phyloP scores from a whole-genome alignment of 2,888 invertebrate species.

The Lordiphosa fenestrarum region DNA sequence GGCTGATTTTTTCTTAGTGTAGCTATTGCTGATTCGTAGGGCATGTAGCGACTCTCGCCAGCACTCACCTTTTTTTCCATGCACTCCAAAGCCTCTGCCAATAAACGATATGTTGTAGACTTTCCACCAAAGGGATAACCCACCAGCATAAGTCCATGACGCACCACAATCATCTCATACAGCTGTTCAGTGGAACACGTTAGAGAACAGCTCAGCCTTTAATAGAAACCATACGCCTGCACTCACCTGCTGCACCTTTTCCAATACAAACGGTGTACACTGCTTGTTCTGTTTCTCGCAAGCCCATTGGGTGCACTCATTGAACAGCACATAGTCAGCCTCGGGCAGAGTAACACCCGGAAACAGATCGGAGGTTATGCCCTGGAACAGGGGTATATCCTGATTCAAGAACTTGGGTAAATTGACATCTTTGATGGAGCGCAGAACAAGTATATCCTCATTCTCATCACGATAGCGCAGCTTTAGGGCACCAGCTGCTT shows the following conservation, averaged over 20 bases:
- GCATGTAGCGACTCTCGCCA: slow-evolving; percentile 53
- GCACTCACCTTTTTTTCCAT: slow-evolving; percentile 84
- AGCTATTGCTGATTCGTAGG: too few species aligned
- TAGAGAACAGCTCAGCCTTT: too few species aligned
- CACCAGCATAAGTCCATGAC: slow-evolving; percentile 97
- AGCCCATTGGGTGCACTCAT: slow-evolving; percentile 83
- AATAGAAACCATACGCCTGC: neutral
- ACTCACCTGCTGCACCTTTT: slow-evolving; percentile 86
- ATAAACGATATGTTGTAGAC: slow-evolving; percentile 89
- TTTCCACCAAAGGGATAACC: slow-evolving; percentile 96
- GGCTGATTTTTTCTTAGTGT: too few species aligned
- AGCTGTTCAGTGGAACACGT: slow-evolving; percentile 82
- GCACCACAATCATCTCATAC: slow-evolving; percentile 96
- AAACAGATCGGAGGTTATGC: slow-evolving; percentile 96
- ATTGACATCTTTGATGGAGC: slow-evolving; percentile 97
- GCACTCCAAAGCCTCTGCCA: slow-evolving; percentile 90
- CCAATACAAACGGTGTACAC: slow-evolving; percentile 91
- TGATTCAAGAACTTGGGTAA: slow-evolving; percentile 95
- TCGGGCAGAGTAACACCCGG: slow-evolving; percentile 90
- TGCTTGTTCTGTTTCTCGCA: slow-evolving; percentile 89
- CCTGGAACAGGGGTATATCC: slow-evolving; percentile 94
- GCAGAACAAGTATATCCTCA: slow-evolving; percentile 91
- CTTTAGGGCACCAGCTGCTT: slow-evolving; percentile 95
- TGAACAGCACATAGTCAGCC: slow-evolving; percentile 89
- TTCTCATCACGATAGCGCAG: slow-evolving; percentile 92